Evolutionary conservation across 2,113 vertebrate genomes (phyloP), one percentile per base, ranked within the genome.

Genomic region (Pelvicachromis taeniatus): DNA sequence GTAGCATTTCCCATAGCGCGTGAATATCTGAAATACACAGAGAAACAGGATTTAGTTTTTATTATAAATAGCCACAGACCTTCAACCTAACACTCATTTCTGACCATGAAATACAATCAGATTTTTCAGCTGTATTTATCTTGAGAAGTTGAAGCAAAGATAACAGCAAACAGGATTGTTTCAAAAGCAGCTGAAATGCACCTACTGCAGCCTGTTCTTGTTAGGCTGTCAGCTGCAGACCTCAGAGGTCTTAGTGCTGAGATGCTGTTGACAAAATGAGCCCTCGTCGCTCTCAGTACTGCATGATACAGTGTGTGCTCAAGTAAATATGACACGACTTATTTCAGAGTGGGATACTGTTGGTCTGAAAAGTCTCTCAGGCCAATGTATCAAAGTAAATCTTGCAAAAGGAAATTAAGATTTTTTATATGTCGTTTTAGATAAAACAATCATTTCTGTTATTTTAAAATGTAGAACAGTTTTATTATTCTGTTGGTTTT

Each of bases 1-100:
- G 96, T 99, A 99, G 95, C 99, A 99, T 89, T 99, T 99, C 58
- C 98, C 98, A 0, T 99, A 99, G 81, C 99, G 96, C 0, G 99
- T 99, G 94, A 99, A 99, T 91, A 99, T 98, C 99, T 99, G 95
- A 56, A 85, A 93, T 4, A 91, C 3, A 93, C n/a, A 87, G 11
- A 87, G 42, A 59, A 42, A 81, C 5, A 4, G 11, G 35, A 29
- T 17, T 63, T 88, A 1, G 48, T 55, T 38, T 70, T 75, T 31
- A 75, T 50, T 54, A 55, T 13, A 77, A 16, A 4, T 17, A 12
- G 17, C 17, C 8, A 52, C 54, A 14, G 48, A 11, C 7, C 9
- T 16, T 83, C 2, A 40, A 7, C 11, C 4, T 3, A 29, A 31
- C 7, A 54, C 23, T 63, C 19, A 29, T n/a, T 40, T 52, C 61